Percentiles rank a stretch among this genome's conserved stretches.
phyloP scores from a whole-genome alignment of 2,113 vertebrate species.

The Sander lucioperca region DNA sequence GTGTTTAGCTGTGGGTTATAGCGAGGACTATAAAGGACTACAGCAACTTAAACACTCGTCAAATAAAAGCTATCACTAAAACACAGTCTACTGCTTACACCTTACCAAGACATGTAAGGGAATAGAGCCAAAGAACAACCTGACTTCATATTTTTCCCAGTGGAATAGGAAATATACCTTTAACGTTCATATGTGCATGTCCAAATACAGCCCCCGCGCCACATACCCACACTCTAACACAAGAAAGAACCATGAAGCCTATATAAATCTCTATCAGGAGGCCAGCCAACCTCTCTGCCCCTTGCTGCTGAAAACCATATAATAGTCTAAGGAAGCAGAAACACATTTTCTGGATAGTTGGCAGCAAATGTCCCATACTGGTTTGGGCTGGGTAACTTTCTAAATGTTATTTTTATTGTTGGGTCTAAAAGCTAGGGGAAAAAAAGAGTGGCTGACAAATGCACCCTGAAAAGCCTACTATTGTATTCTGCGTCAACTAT shows the following conservation, averaged over 20 bases:
- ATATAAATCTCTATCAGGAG: slow-evolving; percentile 84
- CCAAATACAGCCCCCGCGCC: slow-evolving; percentile 38
- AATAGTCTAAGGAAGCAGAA: slow-evolving; percentile 80
- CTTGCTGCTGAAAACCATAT: slow-evolving; percentile 80
- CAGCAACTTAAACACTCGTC: slow-evolving; percentile 24
- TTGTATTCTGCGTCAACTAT: slow-evolving; percentile 42
- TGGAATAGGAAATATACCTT: slow-evolving; percentile 55
- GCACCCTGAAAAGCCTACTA: slow-evolving; percentile 17
- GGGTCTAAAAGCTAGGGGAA: slow-evolving; percentile 33
- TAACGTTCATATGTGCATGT: slow-evolving; percentile 49
- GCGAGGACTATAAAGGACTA: slow-evolving; percentile 11
- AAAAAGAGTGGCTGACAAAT: slow-evolving; percentile 46
- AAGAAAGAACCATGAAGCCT: slow-evolving; percentile 65
- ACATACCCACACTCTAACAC: slow-evolving; percentile 44
- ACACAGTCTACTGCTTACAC: slow-evolving; percentile 6
- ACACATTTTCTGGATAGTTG: slow-evolving; percentile 85
- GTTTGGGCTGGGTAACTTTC: slow-evolving; percentile 76
- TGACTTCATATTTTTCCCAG: slow-evolving; percentile 36
- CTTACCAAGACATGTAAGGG: slow-evolving; percentile 15
- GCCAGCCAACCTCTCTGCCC: slow-evolving; percentile 72
- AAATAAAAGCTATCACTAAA: slow-evolving; percentile 21
- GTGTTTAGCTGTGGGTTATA: slow-evolving; percentile 39
- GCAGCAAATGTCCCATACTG: slow-evolving; percentile 84
- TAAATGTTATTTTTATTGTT: slow-evolving; percentile 79
- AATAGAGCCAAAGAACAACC: slow-evolving; percentile 35